A percentile compares a stretch with the other conserved stretches of the same genome.
Conservation (phyloP, 2,797 vertebrate species). For the Alectoris magna region DNA sequence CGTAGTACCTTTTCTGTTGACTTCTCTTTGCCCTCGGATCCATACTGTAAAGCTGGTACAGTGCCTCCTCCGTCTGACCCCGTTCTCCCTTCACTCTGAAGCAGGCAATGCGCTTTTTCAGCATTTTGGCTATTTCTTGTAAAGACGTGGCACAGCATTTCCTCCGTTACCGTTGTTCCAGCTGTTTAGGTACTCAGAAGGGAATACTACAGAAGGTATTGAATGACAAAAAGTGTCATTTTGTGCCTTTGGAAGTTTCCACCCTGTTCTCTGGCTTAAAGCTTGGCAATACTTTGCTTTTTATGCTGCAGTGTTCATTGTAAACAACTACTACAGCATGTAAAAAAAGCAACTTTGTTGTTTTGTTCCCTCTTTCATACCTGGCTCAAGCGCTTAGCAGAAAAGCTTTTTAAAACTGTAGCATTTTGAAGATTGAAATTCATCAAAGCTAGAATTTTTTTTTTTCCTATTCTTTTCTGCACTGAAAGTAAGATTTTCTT, state of each 20-base stretch:
- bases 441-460: not conserved
- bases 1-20: not conserved
- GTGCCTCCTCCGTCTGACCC: constrained; percentile 58
- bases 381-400: constrained; percentile 54
- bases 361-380: constrained; percentile 1
- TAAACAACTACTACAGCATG: constrained; percentile 15
- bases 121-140: not conserved
- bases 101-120: not conserved
- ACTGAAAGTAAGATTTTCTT: constrained; percentile 52
- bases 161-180: not conserved
- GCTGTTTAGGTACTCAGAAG: not conserved
- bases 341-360: constrained; percentile 9
- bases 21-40: not conserved
- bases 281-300: constrained; percentile 32
- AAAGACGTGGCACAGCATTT: not conserved
- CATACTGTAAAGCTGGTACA: not conserved
- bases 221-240: not conserved
- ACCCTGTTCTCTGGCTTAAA: not conserved
- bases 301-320: constrained; percentile 5
- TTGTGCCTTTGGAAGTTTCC: not conserved
- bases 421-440: constrained; percentile 35
- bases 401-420: constrained; percentile 54
- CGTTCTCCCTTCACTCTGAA: not conserved
- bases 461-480: constrained; percentile 30
- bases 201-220: not conserved